Evolutionary conservation across 2,113 vertebrate genomes (phyloP).

Genomic region (Riparia riparia): DNA sequence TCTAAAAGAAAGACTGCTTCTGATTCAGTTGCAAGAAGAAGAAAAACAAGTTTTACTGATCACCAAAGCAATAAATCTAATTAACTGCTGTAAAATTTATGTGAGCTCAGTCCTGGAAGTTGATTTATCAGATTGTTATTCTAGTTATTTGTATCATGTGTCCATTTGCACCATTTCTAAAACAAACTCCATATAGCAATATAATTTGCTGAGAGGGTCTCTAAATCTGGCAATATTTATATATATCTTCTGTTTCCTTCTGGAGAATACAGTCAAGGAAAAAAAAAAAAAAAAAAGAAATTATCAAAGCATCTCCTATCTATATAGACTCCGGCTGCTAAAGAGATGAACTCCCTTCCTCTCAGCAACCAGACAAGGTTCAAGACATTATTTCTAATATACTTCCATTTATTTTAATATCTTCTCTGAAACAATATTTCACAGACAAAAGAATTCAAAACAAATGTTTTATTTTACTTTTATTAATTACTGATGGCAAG

Average conservation of each 20-base stretch:
- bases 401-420: neutral
- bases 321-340: neutral
- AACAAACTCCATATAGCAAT: neutral
- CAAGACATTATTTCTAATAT: neutral
- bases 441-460: neutral
- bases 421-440: neutral
- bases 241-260: neutral
- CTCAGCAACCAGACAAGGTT: neutral
- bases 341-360: neutral
- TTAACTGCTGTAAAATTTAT: neutral
- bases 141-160: neutral
- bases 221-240: neutral
- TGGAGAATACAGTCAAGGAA: neutral
- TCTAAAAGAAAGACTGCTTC: neutral
- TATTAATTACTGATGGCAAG: neutral
- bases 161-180: neutral
- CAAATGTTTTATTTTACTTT: neutral
- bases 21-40: neutral
- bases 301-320: neutral
- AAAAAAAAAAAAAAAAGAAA: neutral
- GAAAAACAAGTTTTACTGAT: neutral
- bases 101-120: neutral
- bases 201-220: neutral
- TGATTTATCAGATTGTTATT: neutral
- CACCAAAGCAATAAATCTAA: neutral